A percentile compares a stretch with the other conserved stretches of the same genome.
phyloP scores from a whole-genome alignment of 1,140 invertebrate genomes.

The Polyergus mexicanus region DNA sequence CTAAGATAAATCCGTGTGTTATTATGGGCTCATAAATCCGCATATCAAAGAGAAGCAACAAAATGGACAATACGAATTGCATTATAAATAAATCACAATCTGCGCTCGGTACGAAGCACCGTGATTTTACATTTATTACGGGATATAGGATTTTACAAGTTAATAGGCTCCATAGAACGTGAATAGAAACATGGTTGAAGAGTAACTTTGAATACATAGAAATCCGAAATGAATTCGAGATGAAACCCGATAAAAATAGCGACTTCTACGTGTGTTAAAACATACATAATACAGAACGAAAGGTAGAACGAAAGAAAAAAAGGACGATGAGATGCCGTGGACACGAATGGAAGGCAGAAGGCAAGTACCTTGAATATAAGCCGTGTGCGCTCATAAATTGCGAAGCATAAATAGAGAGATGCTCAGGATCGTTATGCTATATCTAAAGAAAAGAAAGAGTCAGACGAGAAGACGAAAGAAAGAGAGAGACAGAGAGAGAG shows the following conservation, averaged over 20 bases:
- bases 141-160: conserved; percentile 32
- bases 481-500: neutral
- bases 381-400: conserved; percentile 65
- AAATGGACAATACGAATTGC: conserved; percentile 26
- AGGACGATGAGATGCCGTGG: neutral
- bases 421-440: conserved; percentile 61
- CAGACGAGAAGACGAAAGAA: neutral
- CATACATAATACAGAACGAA: neutral
- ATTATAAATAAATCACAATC: conserved; percentile 24
- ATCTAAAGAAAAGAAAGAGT: conserved; percentile 37
- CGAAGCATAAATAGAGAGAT: conserved; percentile 70
- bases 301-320: conserved; percentile 29
- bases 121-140: conserved; percentile 51
- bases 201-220: conserved; percentile 27
- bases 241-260: conserved; percentile 54
- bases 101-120: neutral
- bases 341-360: neutral
- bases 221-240: conserved; percentile 46
- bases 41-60: neutral
- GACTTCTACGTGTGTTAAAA: conserved; percentile 45
- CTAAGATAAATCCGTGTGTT: neutral
- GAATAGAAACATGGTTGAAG: conserved; percentile 23
- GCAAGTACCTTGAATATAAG: conserved; percentile 60
- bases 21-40: neutral
- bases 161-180: conserved; percentile 62